Conservation (phyloP, 2,888 invertebrate genomes). For the Nudaria mundana region DNA sequence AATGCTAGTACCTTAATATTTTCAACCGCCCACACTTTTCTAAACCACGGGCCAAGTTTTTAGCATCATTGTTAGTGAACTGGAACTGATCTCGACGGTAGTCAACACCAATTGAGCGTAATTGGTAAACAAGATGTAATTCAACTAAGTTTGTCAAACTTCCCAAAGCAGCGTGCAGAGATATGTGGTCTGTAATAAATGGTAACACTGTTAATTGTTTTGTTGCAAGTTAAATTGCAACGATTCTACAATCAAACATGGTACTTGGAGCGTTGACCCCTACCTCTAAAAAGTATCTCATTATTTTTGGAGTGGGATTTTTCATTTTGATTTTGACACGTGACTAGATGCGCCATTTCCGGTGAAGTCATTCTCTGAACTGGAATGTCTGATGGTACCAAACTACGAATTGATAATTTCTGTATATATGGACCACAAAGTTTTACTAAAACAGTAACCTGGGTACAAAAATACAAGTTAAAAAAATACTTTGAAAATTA, state of each 20-base stretch:
- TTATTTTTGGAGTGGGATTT: slow-evolving; percentile 38
- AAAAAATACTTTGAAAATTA: too few species aligned
- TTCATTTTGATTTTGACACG: slow-evolving; percentile 51
- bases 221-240: too few species aligned
- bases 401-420: slow-evolving; percentile 60
- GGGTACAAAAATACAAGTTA: background rate
- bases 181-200: slow-evolving; percentile 68
- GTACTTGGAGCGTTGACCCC: background rate
- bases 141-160: slow-evolving; percentile 66
- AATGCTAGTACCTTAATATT: slow-evolving; percentile 63
- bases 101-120: slow-evolving; percentile 54
- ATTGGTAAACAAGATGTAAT: slow-evolving; percentile 67
- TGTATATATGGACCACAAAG: slow-evolving; percentile 71
- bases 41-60: slow-evolving; percentile 64
- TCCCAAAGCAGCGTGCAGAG: slow-evolving; percentile 71
- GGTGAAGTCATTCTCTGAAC: slow-evolving; percentile 66
- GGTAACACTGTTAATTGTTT: background rate
- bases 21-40: slow-evolving; percentile 64
- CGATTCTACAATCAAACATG: too few species aligned
- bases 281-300: slow-evolving; percentile 56
- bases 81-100: slow-evolving; percentile 74
- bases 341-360: slow-evolving; percentile 68
- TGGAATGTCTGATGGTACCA: slow-evolving; percentile 68
- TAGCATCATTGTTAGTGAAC: slow-evolving; percentile 74
- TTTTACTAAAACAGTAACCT: slow-evolving; percentile 57